Evolutionary conservation across 2,888 invertebrate species (phyloP).

Genomic region (Chrysina gloriosa): DNA sequence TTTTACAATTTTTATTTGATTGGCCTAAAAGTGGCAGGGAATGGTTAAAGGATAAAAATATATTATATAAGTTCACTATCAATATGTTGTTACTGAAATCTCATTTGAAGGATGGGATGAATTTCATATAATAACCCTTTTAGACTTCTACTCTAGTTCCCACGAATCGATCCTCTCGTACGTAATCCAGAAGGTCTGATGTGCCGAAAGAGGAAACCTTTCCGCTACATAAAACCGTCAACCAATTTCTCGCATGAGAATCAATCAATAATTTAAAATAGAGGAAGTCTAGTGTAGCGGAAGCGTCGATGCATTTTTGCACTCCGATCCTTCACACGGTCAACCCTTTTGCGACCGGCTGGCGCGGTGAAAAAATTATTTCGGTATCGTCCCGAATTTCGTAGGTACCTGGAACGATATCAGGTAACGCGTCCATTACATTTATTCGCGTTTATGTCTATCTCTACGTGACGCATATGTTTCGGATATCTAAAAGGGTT

Average conservation of each 20-base stretch:
- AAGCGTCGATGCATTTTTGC: constrained; percentile 52
- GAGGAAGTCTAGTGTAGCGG: constrained; percentile 58
- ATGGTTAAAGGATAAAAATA: no score
- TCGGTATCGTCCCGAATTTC: not conserved
- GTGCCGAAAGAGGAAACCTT: constrained; percentile 44
- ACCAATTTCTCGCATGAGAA: constrained; percentile 49
- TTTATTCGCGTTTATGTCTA: constrained; percentile 5
- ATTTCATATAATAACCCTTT: no score
- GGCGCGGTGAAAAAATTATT: not conserved
- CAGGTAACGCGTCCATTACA: constrained; percentile 10
- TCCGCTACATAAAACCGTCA: constrained; percentile 56
- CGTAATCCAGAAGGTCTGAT: not conserved
- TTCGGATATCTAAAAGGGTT: constrained; percentile 54
- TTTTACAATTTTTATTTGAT: no score
- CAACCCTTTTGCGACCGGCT: constrained; percentile 50
- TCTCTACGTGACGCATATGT: constrained; percentile 55
- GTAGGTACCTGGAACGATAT: not conserved
- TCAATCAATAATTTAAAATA: constrained; percentile 58
- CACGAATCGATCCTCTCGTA: not conserved
- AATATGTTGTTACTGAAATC: no score
- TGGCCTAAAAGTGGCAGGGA: no score
- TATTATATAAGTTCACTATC: no score
- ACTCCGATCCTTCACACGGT: constrained; percentile 53
- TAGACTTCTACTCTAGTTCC: no score
- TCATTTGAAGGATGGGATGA: no score